Evolutionary conservation across 2,797 vertebrate genomes (phyloP).

Genomic region (Siniperca scherzeri): DNA sequence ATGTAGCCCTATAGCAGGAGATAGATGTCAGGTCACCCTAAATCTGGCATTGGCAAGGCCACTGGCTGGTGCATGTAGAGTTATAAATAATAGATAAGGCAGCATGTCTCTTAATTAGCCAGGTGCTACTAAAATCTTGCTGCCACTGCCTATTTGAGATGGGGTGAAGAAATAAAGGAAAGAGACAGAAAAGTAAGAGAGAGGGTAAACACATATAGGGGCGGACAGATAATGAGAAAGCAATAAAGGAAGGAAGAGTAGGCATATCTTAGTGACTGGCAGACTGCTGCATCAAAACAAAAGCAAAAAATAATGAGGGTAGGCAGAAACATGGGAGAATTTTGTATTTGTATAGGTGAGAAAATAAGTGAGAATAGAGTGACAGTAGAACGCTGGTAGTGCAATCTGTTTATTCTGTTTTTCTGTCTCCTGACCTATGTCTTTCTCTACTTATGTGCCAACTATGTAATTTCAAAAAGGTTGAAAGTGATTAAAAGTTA

Average conservation of each 20-base stretch:
- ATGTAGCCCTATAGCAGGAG: not conserved
- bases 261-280: constrained; percentile 6
- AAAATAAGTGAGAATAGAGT: constrained; percentile 3
- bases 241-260: not conserved
- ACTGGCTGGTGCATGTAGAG: constrained; percentile 7
- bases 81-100: constrained; percentile 53
- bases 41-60: constrained; percentile 17
- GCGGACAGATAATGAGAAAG: constrained; percentile 16
- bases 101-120: constrained; percentile 33
- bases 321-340: not conserved
- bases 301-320: constrained; percentile 3
- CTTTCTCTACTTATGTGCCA: not conserved
- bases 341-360: not conserved
- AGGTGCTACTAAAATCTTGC: constrained; percentile 31
- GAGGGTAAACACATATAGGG: constrained; percentile 5
- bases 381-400: not conserved
- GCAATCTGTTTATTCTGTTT: not conserved
- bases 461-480: not conserved
- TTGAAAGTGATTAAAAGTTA: not conserved
- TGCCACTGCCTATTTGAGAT: constrained; percentile 23
- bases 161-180: not conserved
- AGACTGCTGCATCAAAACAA: constrained; percentile 31
- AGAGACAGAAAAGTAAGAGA: not conserved
- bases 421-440: not conserved
- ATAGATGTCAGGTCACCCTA: constrained; percentile 16